These are phyloP conservation scores for Meliscaeva auricollis DNA, from an alignment of 2,888 invertebrate species.

Conservation along the genomic window DNA sequence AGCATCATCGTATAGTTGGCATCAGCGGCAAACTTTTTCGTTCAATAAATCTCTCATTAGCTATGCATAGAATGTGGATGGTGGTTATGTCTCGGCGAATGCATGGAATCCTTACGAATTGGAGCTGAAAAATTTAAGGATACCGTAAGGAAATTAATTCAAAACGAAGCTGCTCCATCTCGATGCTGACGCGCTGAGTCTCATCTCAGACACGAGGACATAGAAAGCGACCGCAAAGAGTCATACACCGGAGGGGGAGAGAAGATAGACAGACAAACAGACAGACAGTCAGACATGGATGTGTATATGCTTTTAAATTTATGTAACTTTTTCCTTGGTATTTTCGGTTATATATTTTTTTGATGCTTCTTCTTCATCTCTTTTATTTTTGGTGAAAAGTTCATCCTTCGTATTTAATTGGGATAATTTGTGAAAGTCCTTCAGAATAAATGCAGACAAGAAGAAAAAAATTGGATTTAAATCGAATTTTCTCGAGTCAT, in stretches of 20 bases:
- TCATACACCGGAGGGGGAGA: neutral
- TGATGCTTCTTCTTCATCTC: neutral
- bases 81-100: constrained; percentile 58
- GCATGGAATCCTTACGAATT: constrained; percentile 67
- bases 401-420: constrained; percentile 68
- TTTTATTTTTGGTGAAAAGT: constrained; percentile 33
- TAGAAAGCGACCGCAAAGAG: constrained; percentile 27
- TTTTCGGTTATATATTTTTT: neutral
- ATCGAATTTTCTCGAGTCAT: constrained; percentile 21
- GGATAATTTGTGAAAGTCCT: constrained; percentile 70
- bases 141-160: constrained; percentile 42
- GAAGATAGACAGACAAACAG: constrained; percentile 32
- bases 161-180: constrained; percentile 35
- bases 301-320: constrained; percentile 47
- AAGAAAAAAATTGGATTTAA: constrained; percentile 7
- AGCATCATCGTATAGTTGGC: neutral
- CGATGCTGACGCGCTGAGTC: neutral
- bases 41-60: constrained; percentile 75
- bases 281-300: constrained; percentile 29
- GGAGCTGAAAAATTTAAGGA: constrained; percentile 63
- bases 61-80: constrained; percentile 70
- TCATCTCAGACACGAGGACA: constrained; percentile 4
- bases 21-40: constrained; percentile 33
- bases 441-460: neutral
- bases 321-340: constrained; percentile 50